A percentile compares a stretch with the other conserved stretches of the same genome.
Conservation (phyloP, 1,140 invertebrate genomes). For the Plodia interpunctella region DNA sequence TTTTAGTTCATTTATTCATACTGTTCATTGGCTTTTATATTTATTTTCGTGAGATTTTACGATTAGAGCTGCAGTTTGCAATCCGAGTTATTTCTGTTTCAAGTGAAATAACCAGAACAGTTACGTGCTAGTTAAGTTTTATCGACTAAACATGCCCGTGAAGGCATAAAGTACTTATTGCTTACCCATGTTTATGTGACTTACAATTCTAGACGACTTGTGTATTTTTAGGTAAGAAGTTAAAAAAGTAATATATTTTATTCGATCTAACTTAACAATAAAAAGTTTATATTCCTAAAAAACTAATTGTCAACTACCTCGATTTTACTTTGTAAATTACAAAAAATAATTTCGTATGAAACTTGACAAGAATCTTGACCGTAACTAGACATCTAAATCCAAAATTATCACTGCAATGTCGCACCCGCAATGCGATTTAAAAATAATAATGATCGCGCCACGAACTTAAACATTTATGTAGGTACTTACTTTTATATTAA, state of each 20-base stretch:
- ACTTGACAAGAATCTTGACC: too few species aligned
- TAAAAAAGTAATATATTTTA: neutral
- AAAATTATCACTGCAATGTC: neutral
- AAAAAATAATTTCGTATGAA: too few species aligned
- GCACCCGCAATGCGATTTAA: neutral
- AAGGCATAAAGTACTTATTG: neutral
- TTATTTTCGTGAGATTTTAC: neutral
- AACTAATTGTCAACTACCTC: too few species aligned
- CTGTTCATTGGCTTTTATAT: too few species aligned
- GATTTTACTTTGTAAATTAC: too few species aligned
- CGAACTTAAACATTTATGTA: neutral
- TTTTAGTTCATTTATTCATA: too few species aligned
- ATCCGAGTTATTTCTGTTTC: constrained; percentile 2
- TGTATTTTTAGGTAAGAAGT: neutral
- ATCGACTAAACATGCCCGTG: constrained; percentile 2
- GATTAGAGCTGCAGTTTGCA: neutral
- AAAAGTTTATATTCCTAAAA: too few species aligned
- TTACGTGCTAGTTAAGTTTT: constrained; percentile 3
- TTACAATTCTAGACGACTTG: neutral
- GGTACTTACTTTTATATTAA: constrained; percentile 68
- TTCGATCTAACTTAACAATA: too few species aligned
- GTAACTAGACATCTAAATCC: too few species aligned
- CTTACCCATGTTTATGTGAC: neutral
- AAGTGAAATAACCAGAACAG: neutral
- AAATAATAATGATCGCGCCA: neutral